These are phyloP conservation scores for Cydia amplana DNA, from an alignment of 1,140 invertebrate genomes.

Conservation along the genomic window DNA sequence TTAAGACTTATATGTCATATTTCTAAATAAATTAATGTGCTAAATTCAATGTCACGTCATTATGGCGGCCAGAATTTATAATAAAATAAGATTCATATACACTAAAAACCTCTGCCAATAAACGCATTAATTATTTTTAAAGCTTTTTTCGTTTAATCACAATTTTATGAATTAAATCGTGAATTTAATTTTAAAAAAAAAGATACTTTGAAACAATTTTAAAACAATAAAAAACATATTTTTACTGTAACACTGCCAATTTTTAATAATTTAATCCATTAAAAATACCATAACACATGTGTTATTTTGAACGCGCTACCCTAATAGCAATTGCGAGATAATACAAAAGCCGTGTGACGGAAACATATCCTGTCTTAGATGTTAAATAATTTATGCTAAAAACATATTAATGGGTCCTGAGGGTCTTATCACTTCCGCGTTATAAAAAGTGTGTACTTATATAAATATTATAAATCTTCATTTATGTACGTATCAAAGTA, in stretches of 20 bases:
- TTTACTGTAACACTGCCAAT: too few relatives aligned
- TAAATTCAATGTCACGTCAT: too few relatives aligned
- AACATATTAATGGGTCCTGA: slow-evolving; percentile 1
- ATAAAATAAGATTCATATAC: too few relatives aligned
- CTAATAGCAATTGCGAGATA: not conserved
- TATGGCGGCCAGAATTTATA: too few relatives aligned
- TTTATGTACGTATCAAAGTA: not conserved
- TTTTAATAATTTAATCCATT: not conserved
- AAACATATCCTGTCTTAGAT: slow-evolving; percentile 25
- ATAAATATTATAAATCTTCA: not conserved
- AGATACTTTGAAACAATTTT: too few relatives aligned
- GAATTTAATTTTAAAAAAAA: too few relatives aligned
- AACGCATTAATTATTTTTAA: too few relatives aligned
- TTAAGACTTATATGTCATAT: too few relatives aligned
- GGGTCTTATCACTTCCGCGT: not conserved
- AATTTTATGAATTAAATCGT: not conserved
- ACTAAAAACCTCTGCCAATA: too few relatives aligned
- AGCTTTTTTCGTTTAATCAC: not conserved
- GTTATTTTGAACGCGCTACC: not conserved
- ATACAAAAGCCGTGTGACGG: not conserved
- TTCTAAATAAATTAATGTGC: too few relatives aligned
- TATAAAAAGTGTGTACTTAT: not conserved
- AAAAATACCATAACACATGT: not conserved
- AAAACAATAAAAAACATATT: too few relatives aligned
- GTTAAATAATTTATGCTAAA: slow-evolving; percentile 32